phyloP scores from a whole-genome alignment of 2,888 invertebrate genomes.

The Chromoteleia sp. region DNA sequence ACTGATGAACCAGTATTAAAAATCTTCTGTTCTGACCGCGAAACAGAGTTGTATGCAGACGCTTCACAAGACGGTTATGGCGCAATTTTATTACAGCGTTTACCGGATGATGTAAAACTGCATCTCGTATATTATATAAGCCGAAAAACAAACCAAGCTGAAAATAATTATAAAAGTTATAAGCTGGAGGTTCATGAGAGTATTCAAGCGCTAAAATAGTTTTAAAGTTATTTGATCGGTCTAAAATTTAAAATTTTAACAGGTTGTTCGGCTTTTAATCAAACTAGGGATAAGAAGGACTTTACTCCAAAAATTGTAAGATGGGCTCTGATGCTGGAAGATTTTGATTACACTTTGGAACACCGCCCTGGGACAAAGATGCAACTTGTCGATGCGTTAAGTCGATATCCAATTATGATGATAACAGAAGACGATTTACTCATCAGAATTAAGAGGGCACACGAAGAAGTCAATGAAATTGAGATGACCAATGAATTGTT shows the following conservation, averaged over 20 bases:
- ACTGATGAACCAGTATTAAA: slow-evolving; percentile 5
- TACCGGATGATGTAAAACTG: slow-evolving; percentile 13
- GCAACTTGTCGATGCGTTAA: slow-evolving; percentile 3
- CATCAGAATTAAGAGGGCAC: slow-evolving; percentile 3
- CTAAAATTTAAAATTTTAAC: slow-evolving; percentile 22
- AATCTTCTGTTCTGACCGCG: slow-evolving; percentile 2
- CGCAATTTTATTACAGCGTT: slow-evolving; percentile 7
- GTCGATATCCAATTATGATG: background rate
- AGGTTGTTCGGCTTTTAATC: slow-evolving; percentile 5
- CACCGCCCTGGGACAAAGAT: slow-evolving; percentile 20
- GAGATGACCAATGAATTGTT: background rate
- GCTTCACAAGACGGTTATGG: slow-evolving; percentile 17
- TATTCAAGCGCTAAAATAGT: slow-evolving; percentile 3
- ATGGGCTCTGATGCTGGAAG: slow-evolving; percentile 10
- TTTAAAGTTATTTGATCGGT: slow-evolving; percentile 3
- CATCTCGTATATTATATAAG: slow-evolving; percentile 22
- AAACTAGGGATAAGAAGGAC: slow-evolving; percentile 23
- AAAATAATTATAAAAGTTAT: slow-evolving; percentile 29
- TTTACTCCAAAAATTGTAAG: slow-evolving; percentile 6
- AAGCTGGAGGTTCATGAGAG: slow-evolving; percentile 13
- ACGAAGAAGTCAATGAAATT: slow-evolving; percentile 4
- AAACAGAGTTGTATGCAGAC: slow-evolving; percentile 11
- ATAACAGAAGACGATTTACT: slow-evolving; percentile 2
- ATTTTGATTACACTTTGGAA: slow-evolving; percentile 8
- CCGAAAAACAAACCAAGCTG: slow-evolving; percentile 10